Conservation (phyloP, 2,113 vertebrate genomes). For the Siphamia tubifer region DNA sequence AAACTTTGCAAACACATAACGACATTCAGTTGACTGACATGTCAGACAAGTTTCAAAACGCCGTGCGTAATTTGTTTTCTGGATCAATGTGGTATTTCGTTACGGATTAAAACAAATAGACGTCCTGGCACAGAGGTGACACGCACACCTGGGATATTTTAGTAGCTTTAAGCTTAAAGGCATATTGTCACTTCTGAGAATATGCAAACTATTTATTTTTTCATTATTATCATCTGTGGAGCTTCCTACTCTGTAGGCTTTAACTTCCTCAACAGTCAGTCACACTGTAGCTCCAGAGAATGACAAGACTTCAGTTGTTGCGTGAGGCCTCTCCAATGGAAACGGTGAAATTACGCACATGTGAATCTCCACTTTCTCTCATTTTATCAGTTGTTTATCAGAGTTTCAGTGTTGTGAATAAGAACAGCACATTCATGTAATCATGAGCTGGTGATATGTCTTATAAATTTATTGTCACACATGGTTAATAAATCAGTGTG, state of each 20-base stretch:
- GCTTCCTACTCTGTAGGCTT: conserved; percentile 4
- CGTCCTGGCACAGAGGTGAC: neutral
- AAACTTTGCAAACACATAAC: neutral
- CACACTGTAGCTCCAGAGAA: conserved; percentile 60
- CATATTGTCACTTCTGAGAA: neutral
- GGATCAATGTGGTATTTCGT: conserved; percentile 19
- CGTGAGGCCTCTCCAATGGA: neutral
- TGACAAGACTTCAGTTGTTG: neutral
- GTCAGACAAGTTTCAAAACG: conserved; percentile 8
- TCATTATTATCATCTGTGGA: neutral
- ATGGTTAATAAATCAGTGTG: conserved; percentile 14
- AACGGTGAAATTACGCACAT: neutral
- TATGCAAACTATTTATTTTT: neutral
- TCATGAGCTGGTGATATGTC: too few species aligned
- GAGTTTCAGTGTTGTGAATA: neutral
- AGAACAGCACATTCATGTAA: too few species aligned
- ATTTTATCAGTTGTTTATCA: neutral
- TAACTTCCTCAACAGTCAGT: conserved; percentile 73
- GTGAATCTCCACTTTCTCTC: too few species aligned
- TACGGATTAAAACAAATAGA: conserved; percentile 15
- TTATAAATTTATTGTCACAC: neutral
- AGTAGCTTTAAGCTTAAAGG: neutral
- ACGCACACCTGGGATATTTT: conserved; percentile 18
- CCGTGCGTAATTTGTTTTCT: conserved; percentile 27
- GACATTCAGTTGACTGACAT: conserved; percentile 4